Percentiles rank a stretch among this genome's conserved stretches.
phyloP scores from a whole-genome alignment of 2,797 vertebrate genomes.

The Hyperoplus lanceolatus region DNA sequence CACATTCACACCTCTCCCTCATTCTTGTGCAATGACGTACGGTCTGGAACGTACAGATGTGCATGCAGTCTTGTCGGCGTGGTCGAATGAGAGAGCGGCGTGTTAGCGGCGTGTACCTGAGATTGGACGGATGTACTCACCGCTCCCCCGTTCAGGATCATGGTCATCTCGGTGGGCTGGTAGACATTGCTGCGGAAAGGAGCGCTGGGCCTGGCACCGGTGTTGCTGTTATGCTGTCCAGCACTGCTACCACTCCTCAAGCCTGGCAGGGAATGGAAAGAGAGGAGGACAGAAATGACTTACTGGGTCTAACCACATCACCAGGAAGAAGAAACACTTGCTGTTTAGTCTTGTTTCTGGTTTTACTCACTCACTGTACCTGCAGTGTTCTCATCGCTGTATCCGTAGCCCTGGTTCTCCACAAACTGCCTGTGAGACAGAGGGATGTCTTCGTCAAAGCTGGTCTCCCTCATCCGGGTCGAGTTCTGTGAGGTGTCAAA shows the following conservation, averaged over 20 bases:
- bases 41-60: slow-evolving; percentile 70
- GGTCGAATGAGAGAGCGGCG: slow-evolving; percentile 62
- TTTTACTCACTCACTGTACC: slow-evolving; percentile 80
- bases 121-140: slow-evolving; percentile 91
- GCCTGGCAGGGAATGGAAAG: slow-evolving; percentile 78
- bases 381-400: slow-evolving; percentile 93
- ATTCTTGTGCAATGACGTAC: slow-evolving; percentile 62
- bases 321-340: slow-evolving; percentile 39
- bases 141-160: slow-evolving; percentile 97
- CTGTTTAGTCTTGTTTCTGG: slow-evolving; percentile 34
- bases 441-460: slow-evolving; percentile 95
- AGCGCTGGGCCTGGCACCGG: slow-evolving; percentile 91
- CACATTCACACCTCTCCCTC: slow-evolving; percentile 67
- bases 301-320: slow-evolving; percentile 45
- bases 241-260: slow-evolving; percentile 80
- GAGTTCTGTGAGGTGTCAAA: slow-evolving; percentile 96
- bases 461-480: slow-evolving; percentile 94
- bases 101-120: slow-evolving; percentile 80
- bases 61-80: slow-evolving; percentile 75
- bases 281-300: slow-evolving; percentile 36
- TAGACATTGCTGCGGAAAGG: slow-evolving; percentile 98
- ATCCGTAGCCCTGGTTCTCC: slow-evolving; percentile 96
- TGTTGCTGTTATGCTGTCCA: slow-evolving; percentile 91
- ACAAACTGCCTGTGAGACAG: slow-evolving; percentile 94
- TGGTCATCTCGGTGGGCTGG: slow-evolving; percentile 99